phyloP scores from a whole-genome alignment of 1,140 invertebrate species.

The Zaprionus ghesquierei region DNA sequence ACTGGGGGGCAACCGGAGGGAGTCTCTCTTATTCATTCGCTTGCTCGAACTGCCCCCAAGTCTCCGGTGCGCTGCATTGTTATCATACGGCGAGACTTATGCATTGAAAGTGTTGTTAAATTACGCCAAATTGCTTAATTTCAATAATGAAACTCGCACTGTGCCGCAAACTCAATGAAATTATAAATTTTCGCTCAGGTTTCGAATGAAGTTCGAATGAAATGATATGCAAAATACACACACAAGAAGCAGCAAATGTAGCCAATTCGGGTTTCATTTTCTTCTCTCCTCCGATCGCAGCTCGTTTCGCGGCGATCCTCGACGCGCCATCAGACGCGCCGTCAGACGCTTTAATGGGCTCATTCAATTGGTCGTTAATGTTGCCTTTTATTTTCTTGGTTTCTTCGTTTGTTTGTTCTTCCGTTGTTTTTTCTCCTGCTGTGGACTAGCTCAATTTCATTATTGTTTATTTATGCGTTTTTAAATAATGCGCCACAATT shows the following conservation, averaged over 20 bases:
- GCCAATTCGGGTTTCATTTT: conserved; percentile 40
- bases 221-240: conserved; percentile 73
- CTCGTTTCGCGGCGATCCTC: conserved; percentile 44
- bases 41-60: neutral
- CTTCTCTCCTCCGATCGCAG: conserved; percentile 33
- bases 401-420: conserved; percentile 37
- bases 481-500: conserved; percentile 75
- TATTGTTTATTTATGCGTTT: conserved; percentile 79
- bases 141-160: conserved; percentile 67
- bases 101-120: conserved; percentile 80
- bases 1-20: neutral
- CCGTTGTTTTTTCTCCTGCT: conserved; percentile 39
- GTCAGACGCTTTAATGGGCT: conserved; percentile 69
- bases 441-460: conserved; percentile 72
- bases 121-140: conserved; percentile 81
- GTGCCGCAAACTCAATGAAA: conserved; percentile 60
- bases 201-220: conserved; percentile 42
- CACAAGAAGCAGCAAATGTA: conserved; percentile 27
- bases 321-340: conserved; percentile 47
- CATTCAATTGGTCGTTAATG: conserved; percentile 77
- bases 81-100: conserved; percentile 74
- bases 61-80: conserved; percentile 54
- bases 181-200: conserved; percentile 65
- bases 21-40: neutral
- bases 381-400: conserved; percentile 78